Evolutionary conservation across 2,113 vertebrate species (phyloP).

Genomic region (Setophaga coronata): DNA sequence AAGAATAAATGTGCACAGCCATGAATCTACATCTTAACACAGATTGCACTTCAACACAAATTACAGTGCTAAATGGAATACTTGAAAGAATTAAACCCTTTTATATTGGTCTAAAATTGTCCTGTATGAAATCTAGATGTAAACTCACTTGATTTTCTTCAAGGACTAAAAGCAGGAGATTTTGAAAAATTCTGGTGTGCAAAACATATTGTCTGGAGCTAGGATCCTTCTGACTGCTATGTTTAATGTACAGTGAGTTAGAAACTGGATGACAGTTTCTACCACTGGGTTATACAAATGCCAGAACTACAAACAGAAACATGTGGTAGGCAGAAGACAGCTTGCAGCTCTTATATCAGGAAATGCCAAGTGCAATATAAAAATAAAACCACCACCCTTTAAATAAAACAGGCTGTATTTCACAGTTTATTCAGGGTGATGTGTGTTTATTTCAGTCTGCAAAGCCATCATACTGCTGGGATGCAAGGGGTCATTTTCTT

Average conservation of each 20-base stretch:
- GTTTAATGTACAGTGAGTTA: not conserved
- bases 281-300: not conserved
- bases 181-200: not conserved
- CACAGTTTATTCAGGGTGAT: conserved; percentile 1
- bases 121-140: not conserved
- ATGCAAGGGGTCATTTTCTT: not conserved
- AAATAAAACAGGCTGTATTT: conserved; percentile 18
- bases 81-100: not conserved
- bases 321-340: conserved; percentile 22
- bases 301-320: conserved; percentile 37
- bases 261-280: not conserved
- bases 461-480: not conserved
- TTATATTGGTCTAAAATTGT: not conserved
- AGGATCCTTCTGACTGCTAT: not conserved
- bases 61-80: not conserved
- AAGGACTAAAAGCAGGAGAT: not conserved
- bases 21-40: not conserved
- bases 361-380: conserved; percentile 34
- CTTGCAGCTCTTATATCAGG: not conserved
- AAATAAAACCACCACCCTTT: conserved; percentile 5
- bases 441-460: not conserved
- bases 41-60: not conserved
- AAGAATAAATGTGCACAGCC: not conserved
- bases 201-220: not conserved
- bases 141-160: not conserved